phyloP scores from a whole-genome alignment of 1,140 invertebrate genomes.

The Diplogasteroides magnus region DNA sequence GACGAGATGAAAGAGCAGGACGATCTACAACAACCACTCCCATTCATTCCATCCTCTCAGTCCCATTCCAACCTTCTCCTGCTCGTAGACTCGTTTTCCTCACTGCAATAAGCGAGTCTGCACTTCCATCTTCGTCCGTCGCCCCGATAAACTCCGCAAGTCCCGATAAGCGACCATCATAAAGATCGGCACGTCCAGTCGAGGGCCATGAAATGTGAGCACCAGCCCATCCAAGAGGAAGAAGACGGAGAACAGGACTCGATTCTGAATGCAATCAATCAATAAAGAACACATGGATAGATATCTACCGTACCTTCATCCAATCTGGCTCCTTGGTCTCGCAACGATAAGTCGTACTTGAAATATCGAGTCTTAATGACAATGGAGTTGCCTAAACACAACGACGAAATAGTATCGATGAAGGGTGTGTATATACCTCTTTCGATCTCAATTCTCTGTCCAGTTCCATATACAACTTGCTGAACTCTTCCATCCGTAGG shows the following conservation, averaged over 20 bases:
- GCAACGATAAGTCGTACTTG: too few relatives aligned
- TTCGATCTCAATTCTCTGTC: too few relatives aligned
- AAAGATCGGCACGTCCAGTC: not conserved
- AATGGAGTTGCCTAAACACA: too few relatives aligned
- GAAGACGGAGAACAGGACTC: not conserved
- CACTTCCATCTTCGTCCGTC: not conserved
- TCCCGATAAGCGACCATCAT: not conserved
- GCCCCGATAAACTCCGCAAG: not conserved
- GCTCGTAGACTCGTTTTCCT: not conserved
- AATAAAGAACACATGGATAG: too few relatives aligned
- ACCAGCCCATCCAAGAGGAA: not conserved
- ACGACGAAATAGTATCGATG: too few relatives aligned
- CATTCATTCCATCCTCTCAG: not conserved
- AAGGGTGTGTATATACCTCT: too few relatives aligned
- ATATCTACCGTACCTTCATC: not conserved
- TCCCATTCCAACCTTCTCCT: not conserved
- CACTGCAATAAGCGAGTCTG: not conserved
- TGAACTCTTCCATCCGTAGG: too few relatives aligned
- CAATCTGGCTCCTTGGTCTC: too few relatives aligned
- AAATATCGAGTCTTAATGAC: too few relatives aligned
- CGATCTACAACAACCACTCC: not conserved
- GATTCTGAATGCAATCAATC: not conserved
- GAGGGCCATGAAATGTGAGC: not conserved
- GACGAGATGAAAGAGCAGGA: not conserved
- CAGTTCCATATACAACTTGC: too few relatives aligned